Evolutionary conservation across 2,797 vertebrate species (phyloP).

Genomic region (Gambelia wislizenii): DNA sequence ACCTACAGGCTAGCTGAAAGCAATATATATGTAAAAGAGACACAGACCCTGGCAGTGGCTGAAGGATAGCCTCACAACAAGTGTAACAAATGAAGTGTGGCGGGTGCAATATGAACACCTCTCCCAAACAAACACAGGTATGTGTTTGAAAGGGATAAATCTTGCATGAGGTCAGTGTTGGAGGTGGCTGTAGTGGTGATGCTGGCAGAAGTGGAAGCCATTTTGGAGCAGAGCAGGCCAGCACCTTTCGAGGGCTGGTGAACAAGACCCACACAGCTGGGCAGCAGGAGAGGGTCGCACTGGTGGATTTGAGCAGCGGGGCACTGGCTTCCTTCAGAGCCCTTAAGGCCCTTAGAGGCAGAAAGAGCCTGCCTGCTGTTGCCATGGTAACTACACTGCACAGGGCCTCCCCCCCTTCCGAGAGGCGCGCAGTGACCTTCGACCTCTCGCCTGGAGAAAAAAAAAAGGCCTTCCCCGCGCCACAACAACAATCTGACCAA

Average conservation of each 20-base stretch:
- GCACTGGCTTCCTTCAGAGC: background rate
- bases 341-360: too few relatives aligned
- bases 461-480: background rate
- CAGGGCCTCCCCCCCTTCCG: background rate
- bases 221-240: background rate
- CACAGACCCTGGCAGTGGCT: background rate
- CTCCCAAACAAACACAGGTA: too few relatives aligned
- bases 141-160: too few relatives aligned
- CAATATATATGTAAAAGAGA: background rate
- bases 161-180: too few relatives aligned
- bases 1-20: background rate
- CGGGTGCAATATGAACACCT: too few relatives aligned
- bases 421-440: background rate
- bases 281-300: too few relatives aligned
- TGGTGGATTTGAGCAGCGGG: too few relatives aligned
- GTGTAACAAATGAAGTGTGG: too few relatives aligned
- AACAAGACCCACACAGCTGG: too few relatives aligned
- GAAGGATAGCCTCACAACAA: too few relatives aligned
- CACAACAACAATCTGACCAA: background rate
- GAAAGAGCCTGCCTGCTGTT: background rate
- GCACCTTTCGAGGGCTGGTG: fast-evolving
- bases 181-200: background rate
- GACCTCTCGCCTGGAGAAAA: background rate
- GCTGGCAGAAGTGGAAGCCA: background rate
- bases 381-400: slow-evolving; percentile 7